Base-by-base conservation (phyloP, 2,797 vertebrate species). In the Sebastes alutus region DNA sequence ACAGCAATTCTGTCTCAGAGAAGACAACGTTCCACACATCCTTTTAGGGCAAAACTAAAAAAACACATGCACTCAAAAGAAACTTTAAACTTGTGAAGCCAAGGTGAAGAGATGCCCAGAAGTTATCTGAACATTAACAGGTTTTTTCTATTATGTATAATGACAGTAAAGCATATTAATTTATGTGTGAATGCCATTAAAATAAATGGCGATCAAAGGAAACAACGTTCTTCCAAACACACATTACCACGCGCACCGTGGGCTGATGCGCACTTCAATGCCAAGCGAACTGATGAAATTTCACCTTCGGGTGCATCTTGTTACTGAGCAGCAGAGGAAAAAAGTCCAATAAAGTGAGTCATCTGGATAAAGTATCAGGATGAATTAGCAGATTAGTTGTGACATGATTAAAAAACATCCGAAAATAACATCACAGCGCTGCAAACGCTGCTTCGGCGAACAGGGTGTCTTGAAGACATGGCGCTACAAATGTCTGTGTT, bases 251-350 rank as follows among this genome's bases (percentile, higher is more conserved):
- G 10, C 22, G 29, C 32, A 66, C 38, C 10, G 61, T 25, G 3
- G n/a, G 30, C 38, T 30, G 29, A 4, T 33, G 23, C 11, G 63
- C 25, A 13, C 6, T 23, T 4, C 59, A 78, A 65, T 32, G 56
- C 73, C 74, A 71, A 77, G 46, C n/a, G 54, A 72, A 66, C 54
- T 67, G 83, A 73, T 81, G 72, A 84, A 84, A 86, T 82, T 86
- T 85, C 83, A 75, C 62, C 84, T 83, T 33, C 7, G 18, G 60
- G 87, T 23, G 64, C 35, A 63, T 81, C 65, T 62, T 11, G 76
- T 79, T 72, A 74, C 49, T 18, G 54, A 85, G 78, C 63, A 60
- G 75, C 77, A 66, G 62, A 72, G 52, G 52, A 52, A 72, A 68
- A 72, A 72, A 22, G 6, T 55, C 59, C 69, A 62, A 66, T 52